Evolutionary conservation across 1,140 invertebrate species (phyloP).

Genomic region (Pachypsylla venusta): DNA sequence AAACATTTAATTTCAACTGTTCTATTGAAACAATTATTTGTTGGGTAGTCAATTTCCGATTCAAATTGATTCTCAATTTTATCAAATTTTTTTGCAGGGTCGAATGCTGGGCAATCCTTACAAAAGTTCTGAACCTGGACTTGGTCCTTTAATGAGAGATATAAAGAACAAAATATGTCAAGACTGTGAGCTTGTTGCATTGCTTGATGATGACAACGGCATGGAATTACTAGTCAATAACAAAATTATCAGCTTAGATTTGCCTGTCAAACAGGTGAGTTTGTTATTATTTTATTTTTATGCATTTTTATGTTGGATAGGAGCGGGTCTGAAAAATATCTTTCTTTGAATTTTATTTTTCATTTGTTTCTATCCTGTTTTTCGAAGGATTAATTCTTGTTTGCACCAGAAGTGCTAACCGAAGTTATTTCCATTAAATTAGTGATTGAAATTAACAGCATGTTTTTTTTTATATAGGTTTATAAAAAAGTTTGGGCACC

Average conservation of each 20-base stretch:
- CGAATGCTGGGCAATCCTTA: slow-evolving; percentile 97
- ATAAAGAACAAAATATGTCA: slow-evolving; percentile 97
- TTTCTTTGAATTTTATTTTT: too few species aligned
- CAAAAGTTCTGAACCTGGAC: slow-evolving; percentile 77
- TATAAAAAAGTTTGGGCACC: slow-evolving; percentile 48
- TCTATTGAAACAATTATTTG: not conserved
- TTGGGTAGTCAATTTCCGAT: not conserved
- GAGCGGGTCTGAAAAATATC: too few species aligned
- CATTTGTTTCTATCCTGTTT: too few species aligned
- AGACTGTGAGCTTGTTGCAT: slow-evolving; percentile 90
- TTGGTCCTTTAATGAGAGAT: slow-evolving; percentile 93
- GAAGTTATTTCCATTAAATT: not conserved
- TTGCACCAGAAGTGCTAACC: not conserved
- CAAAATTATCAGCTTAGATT: slow-evolving; percentile 92
- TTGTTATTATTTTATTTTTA: too few species aligned
- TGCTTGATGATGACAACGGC: slow-evolving; percentile 94
- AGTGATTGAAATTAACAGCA: too few species aligned
- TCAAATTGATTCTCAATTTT: too few species aligned
- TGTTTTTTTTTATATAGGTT: slow-evolving; percentile 26
- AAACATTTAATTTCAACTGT: not conserved
- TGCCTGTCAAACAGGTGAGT: slow-evolving; percentile 80
- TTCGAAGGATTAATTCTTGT: too few species aligned
- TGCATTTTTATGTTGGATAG: too few species aligned
- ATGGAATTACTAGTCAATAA: slow-evolving; percentile 98
- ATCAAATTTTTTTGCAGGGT: slow-evolving; percentile 39